These are phyloP conservation scores for Hedya salicella DNA, from an alignment of 2,888 invertebrate species.

Conservation along the genomic window DNA sequence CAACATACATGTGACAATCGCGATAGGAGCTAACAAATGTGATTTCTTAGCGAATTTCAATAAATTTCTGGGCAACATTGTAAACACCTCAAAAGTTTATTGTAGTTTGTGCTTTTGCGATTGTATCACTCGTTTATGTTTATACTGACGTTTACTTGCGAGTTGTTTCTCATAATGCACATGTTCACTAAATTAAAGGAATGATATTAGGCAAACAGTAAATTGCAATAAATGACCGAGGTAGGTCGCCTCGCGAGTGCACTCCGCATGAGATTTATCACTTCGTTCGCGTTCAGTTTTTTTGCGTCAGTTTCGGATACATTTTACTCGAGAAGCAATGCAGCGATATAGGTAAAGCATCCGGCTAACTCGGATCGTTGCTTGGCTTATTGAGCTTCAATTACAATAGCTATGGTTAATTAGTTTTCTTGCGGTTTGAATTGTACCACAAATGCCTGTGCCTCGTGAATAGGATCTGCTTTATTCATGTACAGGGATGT, in stretches of 20 bases:
- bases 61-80: slow-evolving; percentile 55
- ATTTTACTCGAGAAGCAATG: slow-evolving; percentile 16
- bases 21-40: slow-evolving; percentile 53
- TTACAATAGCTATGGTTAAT: slow-evolving; percentile 37
- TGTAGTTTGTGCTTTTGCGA: slow-evolving; percentile 17
- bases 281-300: slow-evolving; percentile 62
- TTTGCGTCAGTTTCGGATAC: slow-evolving; percentile 47
- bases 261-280: slow-evolving; percentile 73
- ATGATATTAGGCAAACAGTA: slow-evolving; percentile 41
- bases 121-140: slow-evolving; percentile 13
- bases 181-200: slow-evolving; percentile 23
- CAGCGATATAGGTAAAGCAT: slow-evolving; percentile 17
- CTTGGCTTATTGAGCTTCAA: slow-evolving; percentile 40
- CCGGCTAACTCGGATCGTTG: slow-evolving; percentile 24
- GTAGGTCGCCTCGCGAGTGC: slow-evolving; percentile 65
- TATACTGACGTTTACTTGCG: slow-evolving; percentile 17
- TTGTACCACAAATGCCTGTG: neutral
- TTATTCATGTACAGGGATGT: neutral
- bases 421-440: slow-evolving; percentile 23
- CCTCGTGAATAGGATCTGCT: slow-evolving; percentile 6
- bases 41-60: slow-evolving; percentile 48
- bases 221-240: slow-evolving; percentile 57
- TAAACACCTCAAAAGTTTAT: slow-evolving; percentile 13
- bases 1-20: slow-evolving; percentile 38
- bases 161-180: slow-evolving; percentile 30